Evolutionary conservation across 2,797 vertebrate species (phyloP).

Genomic region (Melanotaenia trifasciata): DNA sequence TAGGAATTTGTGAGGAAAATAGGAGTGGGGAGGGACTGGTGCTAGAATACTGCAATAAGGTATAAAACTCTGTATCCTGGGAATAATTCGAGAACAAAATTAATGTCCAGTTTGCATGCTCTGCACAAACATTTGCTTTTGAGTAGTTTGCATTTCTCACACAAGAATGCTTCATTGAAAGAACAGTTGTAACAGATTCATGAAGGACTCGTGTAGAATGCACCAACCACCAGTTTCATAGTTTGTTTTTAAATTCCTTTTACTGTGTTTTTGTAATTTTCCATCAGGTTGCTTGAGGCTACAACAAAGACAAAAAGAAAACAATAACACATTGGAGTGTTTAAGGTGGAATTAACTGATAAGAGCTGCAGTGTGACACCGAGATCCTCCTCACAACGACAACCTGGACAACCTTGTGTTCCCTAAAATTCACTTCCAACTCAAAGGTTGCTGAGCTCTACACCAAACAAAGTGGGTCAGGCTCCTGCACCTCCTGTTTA

Average conservation of each 20-base stretch:
- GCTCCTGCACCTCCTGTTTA: neutral
- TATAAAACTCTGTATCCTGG: conserved; percentile 20
- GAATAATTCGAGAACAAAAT: conserved; percentile 4
- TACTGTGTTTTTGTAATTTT: too few relatives aligned
- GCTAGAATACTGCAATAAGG: conserved; percentile 31
- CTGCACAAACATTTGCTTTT: neutral
- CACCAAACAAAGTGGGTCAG: conserved; percentile 22
- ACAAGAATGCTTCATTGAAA: neutral
- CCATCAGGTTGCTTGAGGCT: neutral
- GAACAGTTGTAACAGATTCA: too few relatives aligned
- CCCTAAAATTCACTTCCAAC: neutral
- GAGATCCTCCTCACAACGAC: neutral
- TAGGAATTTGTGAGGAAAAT: conserved; percentile 36
- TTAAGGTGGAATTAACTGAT: neutral
- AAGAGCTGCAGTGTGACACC: neutral
- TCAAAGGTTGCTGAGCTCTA: conserved; percentile 3
- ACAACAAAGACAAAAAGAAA: rapidly evolving
- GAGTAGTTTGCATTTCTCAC: neutral
- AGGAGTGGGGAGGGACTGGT: conserved; percentile 10
- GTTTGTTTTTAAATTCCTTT: too few relatives aligned
- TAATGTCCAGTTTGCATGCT: neutral
- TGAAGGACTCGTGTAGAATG: too few relatives aligned
- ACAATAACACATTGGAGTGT: neutral
- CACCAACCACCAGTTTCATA: too few relatives aligned
- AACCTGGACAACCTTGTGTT: neutral